Evolutionary conservation across 2,113 vertebrate genomes (phyloP).

Genomic region (Chlorodrepanis virens): DNA sequence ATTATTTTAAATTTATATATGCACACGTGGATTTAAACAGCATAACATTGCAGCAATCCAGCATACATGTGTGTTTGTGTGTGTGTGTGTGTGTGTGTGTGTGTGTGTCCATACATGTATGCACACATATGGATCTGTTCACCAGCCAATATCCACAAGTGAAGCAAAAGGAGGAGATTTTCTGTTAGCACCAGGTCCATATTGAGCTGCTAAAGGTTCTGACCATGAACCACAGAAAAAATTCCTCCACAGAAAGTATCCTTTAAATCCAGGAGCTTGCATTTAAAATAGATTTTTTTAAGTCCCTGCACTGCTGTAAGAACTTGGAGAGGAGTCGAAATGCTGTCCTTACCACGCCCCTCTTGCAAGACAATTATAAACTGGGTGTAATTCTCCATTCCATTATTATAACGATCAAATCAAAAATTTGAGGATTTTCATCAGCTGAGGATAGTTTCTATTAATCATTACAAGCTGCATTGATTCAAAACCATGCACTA

Average conservation of each 20-base stretch:
- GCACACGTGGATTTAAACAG: neutral
- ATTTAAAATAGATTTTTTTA: neutral
- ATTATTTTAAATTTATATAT: neutral
- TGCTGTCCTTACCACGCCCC: neutral
- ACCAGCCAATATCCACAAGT: neutral
- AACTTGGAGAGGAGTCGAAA: neutral
- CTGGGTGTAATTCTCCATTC: neutral
- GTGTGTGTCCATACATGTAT: neutral
- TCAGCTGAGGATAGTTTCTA: neutral
- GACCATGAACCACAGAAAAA: neutral
- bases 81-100: no score
- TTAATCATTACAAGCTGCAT: neutral
- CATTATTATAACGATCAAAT: neutral
- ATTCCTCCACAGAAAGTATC: neutral
- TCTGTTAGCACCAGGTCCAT: accelerated
- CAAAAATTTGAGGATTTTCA: neutral
- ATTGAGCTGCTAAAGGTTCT: neutral
- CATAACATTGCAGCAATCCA: neutral
- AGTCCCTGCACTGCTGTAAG: neutral
- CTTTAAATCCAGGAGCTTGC: neutral
- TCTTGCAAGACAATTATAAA: neutral
- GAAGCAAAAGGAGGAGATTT: neutral
- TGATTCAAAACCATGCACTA: neutral
- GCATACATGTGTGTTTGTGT: no score
- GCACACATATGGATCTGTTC: neutral